phyloP scores from a whole-genome alignment of 2,113 vertebrate species.

The Leptobrachium ailaonicum region DNA sequence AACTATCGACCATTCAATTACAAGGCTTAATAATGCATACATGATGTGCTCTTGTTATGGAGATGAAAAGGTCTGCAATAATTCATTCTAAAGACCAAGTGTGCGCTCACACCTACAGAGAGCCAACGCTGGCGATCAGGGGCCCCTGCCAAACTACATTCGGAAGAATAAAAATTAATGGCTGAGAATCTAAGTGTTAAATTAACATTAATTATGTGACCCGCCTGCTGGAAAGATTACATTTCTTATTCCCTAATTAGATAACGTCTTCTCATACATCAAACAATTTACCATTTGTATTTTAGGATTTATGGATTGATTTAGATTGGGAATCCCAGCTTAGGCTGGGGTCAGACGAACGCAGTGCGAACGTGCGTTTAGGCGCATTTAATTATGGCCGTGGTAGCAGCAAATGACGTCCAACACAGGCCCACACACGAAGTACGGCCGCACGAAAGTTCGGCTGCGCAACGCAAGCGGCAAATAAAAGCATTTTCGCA shows the following conservation, averaged over 20 bases:
- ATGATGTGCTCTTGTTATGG: slow-evolving; percentile 97
- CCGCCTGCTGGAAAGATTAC: slow-evolving; percentile 97
- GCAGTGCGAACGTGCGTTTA: too few relatives aligned
- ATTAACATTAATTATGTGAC: slow-evolving; percentile 99
- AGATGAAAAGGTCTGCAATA: slow-evolving; percentile 82
- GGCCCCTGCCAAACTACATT: slow-evolving; percentile 89
- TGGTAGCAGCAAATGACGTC: too few relatives aligned
- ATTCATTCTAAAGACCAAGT: slow-evolving; percentile 85
- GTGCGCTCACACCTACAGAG: slow-evolving; percentile 79
- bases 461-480: too few relatives aligned
- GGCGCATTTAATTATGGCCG: too few relatives aligned
- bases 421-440: too few relatives aligned
- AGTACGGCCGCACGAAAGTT: too few relatives aligned
- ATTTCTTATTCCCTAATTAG: slow-evolving; percentile 98
- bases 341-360: too few relatives aligned
- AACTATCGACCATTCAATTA: slow-evolving; percentile 99
- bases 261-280: slow-evolving; percentile 94
- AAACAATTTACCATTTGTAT: slow-evolving; percentile 81
- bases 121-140: slow-evolving; percentile 79
- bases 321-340: slow-evolving; percentile 42
- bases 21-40: slow-evolving; percentile 98
- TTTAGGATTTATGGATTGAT: slow-evolving; percentile 68
- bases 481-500: too few relatives aligned
- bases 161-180: slow-evolving; percentile 99
- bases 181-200: slow-evolving; percentile 98